Evolutionary conservation across 2,888 invertebrate genomes (phyloP).

Genomic region (Nesidiocoris tenuis): DNA sequence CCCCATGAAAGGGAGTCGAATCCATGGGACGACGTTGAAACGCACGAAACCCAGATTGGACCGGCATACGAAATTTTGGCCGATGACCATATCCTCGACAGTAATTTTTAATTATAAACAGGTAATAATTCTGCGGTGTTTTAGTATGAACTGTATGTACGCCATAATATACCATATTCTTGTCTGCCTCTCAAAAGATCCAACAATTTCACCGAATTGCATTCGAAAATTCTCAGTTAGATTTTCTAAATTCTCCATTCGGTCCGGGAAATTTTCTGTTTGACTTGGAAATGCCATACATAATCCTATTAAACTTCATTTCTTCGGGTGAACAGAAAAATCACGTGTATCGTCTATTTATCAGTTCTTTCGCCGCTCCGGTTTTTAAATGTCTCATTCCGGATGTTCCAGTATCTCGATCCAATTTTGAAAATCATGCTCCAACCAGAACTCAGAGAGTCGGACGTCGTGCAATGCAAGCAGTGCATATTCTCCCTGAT

Average conservation of each 20-base stretch:
- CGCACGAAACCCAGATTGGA: constrained; percentile 70
- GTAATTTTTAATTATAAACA: constrained; percentile 80
- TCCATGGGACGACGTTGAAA: constrained; percentile 55
- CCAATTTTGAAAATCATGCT: constrained; percentile 76
- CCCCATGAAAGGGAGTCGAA: constrained; percentile 59
- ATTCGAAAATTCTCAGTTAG: not conserved
- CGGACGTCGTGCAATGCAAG: constrained; percentile 82
- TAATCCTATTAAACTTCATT: constrained; percentile 50
- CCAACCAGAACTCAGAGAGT: constrained; percentile 79
- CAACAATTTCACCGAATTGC: not conserved
- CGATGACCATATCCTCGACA: constrained; percentile 84
- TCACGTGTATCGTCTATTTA: no score
- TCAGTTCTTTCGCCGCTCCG: no score
- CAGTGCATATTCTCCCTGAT: constrained; percentile 79
- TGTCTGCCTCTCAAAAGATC: no score
- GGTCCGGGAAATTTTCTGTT: not conserved
- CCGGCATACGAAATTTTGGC: constrained; percentile 81
- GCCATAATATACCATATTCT: no score
- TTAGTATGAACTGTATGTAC: no score
- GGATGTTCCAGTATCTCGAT: constrained; percentile 69
- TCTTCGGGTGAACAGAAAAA: no score
- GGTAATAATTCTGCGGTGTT: no score
- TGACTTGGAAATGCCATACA: constrained; percentile 41
- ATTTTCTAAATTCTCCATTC: not conserved
- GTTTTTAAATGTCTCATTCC: no score